Base-by-base conservation (phyloP, 2,113 vertebrate species). In the Paedocypris sp. region DNA sequence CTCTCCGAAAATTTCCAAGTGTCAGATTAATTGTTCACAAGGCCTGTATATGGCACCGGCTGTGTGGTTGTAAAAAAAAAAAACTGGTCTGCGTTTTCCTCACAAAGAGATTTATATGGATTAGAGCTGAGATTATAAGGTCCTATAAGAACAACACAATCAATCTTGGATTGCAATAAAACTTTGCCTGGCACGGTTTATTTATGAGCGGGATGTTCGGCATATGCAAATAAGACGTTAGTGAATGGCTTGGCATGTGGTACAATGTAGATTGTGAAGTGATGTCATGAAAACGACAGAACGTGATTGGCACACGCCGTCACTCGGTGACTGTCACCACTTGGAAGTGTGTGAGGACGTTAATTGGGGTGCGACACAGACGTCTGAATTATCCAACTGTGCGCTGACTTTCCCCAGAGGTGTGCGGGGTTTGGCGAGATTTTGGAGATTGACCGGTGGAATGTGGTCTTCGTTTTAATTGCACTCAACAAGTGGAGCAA, bases 401-500 rank as follows among this genome's bases (percentile, higher is more conserved):
- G 31, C 36, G 3, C 26, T 42, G 46, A 58, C 68, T 53, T 42
- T 56, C 66, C 52, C 49, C 36, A 29, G 26, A 59, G 67, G 47
- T 9, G 20, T 36, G 31, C 57, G 65, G 35, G 47, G 46, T 64
- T 69, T 48, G 28, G 45, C 33, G 32, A 50, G 50, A 25, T 33
- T 61, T 67, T 67, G 22, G 69, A 59, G 57, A 62, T 32, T 52
- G 60, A 45, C 45, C 38, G 23, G 33, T 7, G 36, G 41, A 48
- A 46, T 19, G 12, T 63, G 62, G 60, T 51, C 31, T 39, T 67
- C 28, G 32, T 68, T 66, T 70, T 70, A 70, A 75, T 75, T 66
- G 62, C 70, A 68, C 61, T 73, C 68, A 59, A 63, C 61, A 70
- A 66, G 58, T 68, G 60, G 60, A 69, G 66, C 66, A 66, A 70